Base-by-base conservation (phyloP, 2,888 invertebrate species). In the Hipparchia sbordonii region DNA sequence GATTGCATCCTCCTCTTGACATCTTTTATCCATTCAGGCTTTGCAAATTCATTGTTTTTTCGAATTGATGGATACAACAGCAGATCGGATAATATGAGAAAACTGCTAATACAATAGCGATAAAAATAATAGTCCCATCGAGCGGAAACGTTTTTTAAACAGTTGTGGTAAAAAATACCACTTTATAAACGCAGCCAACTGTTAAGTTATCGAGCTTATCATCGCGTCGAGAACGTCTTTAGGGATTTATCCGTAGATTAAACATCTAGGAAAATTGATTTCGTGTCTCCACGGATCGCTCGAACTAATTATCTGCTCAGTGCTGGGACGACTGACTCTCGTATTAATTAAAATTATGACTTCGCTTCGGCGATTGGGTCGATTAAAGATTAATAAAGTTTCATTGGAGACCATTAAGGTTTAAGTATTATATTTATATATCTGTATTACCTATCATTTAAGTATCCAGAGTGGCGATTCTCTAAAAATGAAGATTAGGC, bases 271-370 rank as follows among this genome's bases (percentile, higher is more conserved):
- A 65, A 62, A 71, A 68, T 71, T 68, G 67, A 67, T 71, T 71
- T 70, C 59, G 59, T 69, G 62, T 70, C 67, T 67, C 51, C 12
- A 45, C 51, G 62, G 62, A 45, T 59, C 62, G 59, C 45, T 71
- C 78, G 75, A 84, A 83, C 85, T 84, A 84, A 86, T 86, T 84
- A 81, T 78, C 77, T 73, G 73, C 76, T 73, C 77, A 78, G 68
- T 57, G 12, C 46, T 68, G 74, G 73, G 72, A 77, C 73, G 82
- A 85, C 85, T 78, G 79, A 80, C 79, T 77, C 77, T 77, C 70
- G 77, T 79, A 80, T 84, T 84, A 84, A 89, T 89, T 89, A 86
- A 85, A 86, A 85, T 84, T 83, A 83, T 84, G 79, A 83, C 83
- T 82, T 82, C 82, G 79, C 80, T 80, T 70, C 76, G 79, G 76